phyloP scores from a whole-genome alignment of 2,797 vertebrate species.

The Schizopygopsis pylzovi region DNA sequence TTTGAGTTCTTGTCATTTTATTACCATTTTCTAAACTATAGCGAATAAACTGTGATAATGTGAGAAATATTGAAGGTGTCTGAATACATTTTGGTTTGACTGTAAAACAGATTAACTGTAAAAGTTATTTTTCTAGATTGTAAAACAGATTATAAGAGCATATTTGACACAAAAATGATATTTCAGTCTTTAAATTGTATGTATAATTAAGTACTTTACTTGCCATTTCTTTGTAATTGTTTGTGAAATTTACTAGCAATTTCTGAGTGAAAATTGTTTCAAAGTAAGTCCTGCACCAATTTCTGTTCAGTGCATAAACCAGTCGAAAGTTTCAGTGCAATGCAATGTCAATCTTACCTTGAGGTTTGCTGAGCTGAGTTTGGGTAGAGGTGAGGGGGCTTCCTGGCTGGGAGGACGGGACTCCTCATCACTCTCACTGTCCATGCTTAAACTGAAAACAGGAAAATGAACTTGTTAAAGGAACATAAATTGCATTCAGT shows the following conservation, averaged over 20 bases:
- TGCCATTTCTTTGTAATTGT: neutral
- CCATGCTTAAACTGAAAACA: slow-evolving; percentile 86
- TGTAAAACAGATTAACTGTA: neutral
- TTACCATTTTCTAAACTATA: too few species aligned
- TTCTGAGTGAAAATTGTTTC: neutral
- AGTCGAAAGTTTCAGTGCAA: neutral
- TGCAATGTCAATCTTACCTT: slow-evolving; percentile 79
- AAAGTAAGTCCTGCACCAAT: neutral
- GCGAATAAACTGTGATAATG: too few species aligned
- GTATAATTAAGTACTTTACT: neutral
- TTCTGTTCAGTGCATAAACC: neutral
- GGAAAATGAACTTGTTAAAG: neutral
- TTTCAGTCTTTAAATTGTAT: neutral
- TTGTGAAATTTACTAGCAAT: neutral
- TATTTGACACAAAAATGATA: neutral
- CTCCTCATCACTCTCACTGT: slow-evolving; percentile 93
- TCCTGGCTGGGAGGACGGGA: slow-evolving; percentile 90
- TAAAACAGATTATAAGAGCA: neutral
- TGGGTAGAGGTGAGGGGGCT: slow-evolving; percentile 83
- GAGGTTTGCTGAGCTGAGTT: slow-evolving; percentile 87
- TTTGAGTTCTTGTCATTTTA: too few species aligned
- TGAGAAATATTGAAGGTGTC: neutral
- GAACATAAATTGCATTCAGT: neutral
- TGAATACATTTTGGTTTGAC: neutral
- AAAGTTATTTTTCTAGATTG: neutral